Percentiles rank a stretch among this genome's conserved stretches.
Evolutionary conservation across 2,797 vertebrate genomes (phyloP).

Genomic region (Rhinatrema bivittatum): DNA sequence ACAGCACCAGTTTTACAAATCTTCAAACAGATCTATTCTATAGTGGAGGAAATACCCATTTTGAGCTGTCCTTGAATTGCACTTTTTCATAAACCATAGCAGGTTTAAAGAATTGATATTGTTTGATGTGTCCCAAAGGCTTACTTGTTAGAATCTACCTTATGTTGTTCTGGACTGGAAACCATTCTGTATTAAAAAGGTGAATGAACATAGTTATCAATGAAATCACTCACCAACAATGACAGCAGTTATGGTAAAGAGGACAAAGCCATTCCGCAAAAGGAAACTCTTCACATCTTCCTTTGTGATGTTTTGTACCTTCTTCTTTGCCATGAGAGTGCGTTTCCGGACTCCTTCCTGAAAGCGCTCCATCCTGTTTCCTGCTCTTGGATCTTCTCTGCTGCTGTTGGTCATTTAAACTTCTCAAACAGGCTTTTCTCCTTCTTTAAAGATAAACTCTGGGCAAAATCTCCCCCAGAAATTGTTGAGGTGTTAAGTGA

Average conservation of each 20-base stretch:
- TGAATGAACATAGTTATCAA: too few relatives aligned
- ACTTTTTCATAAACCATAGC: too few relatives aligned
- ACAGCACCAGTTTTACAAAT: too few relatives aligned
- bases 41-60: too few relatives aligned
- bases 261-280: constrained; percentile 86
- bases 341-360: constrained; percentile 88
- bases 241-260: constrained; percentile 85
- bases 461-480: constrained; percentile 29
- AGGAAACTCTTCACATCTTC: constrained; percentile 85
- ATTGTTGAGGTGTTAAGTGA: constrained; percentile 4
- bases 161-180: too few relatives aligned
- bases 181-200: too few relatives aligned
- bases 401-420: constrained; percentile 75
- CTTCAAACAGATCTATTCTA: too few relatives aligned
- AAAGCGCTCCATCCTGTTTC: constrained; percentile 79
- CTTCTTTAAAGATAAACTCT: constrained; percentile 14
- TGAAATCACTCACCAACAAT: constrained; percentile 74
- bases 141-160: too few relatives aligned
- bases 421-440: constrained; percentile 4
- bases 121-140: constrained; percentile 33
- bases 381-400: constrained; percentile 64
- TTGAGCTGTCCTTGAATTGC: too few relatives aligned
- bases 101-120: too few relatives aligned
- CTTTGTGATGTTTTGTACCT: constrained; percentile 88
- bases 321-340: constrained; percentile 86